A percentile compares a stretch with the other conserved stretches of the same genome.
phyloP scores from a whole-genome alignment of 1,140 invertebrate species.

The Neodiprion lecontei region DNA sequence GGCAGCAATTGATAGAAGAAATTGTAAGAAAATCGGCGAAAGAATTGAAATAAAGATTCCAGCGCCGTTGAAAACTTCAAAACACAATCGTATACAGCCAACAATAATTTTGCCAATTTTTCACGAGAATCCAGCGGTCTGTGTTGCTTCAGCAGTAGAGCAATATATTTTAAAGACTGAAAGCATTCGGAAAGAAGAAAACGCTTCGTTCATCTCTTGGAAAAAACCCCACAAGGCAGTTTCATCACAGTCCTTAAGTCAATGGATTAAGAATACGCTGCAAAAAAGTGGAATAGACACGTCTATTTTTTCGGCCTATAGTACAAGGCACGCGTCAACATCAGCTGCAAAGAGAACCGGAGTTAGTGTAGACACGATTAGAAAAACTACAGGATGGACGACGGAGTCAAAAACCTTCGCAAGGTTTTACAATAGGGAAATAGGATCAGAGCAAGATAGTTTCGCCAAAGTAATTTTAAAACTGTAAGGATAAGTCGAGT shows the following conservation, averaged over 20 bases:
- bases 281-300: constrained; percentile 20
- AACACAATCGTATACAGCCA: constrained; percentile 9
- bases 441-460: constrained; percentile 12
- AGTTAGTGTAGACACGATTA: constrained; percentile 26
- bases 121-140: background rate
- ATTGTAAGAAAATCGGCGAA: background rate
- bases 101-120: background rate
- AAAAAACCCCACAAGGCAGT: constrained; percentile 17
- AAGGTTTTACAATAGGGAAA: constrained; percentile 29
- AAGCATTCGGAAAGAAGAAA: background rate
- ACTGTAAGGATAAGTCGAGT: constrained; percentile 6
- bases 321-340: constrained; percentile 23
- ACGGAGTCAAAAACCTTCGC: constrained; percentile 32
- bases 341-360: constrained; percentile 11
- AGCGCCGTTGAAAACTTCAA: constrained; percentile 17
- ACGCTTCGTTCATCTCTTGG: constrained; percentile 20
- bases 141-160: background rate
- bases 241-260: constrained; percentile 16
- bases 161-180: constrained; percentile 15
- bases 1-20: constrained; percentile 16
- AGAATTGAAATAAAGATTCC: constrained; percentile 18
- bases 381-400: constrained; percentile 33
- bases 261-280: constrained; percentile 23
- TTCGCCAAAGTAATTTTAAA: constrained; percentile 23
- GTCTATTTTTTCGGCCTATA: constrained; percentile 17